Conservation (phyloP, 2,113 vertebrate species). For the Eonycteris spelaea region DNA sequence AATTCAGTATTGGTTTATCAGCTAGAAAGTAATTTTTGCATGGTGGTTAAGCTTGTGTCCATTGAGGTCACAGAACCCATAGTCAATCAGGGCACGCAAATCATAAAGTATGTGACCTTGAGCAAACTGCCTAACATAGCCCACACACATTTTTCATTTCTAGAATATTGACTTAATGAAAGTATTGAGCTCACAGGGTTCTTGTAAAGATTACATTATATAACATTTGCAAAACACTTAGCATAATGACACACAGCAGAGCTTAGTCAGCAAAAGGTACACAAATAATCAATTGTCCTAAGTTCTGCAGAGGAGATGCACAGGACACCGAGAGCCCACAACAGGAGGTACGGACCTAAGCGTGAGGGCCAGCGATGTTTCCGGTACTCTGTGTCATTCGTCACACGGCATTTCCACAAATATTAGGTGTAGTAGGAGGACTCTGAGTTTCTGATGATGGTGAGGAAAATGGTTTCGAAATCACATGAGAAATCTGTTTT, state of each 20-base stretch:
- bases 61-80: background rate
- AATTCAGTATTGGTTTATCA: background rate
- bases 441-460: background rate
- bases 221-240: conserved; percentile 1
- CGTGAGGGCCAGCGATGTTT: background rate
- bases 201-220: background rate
- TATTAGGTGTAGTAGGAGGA: background rate
- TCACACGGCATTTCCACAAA: background rate
- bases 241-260: background rate
- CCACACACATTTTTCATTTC: background rate
- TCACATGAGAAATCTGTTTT: background rate
- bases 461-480: background rate
- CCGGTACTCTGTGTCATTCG: background rate
- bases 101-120: background rate
- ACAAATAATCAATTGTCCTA: background rate
- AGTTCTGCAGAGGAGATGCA: background rate
- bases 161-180: background rate
- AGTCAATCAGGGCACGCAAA: background rate
- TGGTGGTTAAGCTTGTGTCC: background rate
- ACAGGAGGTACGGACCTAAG: background rate
- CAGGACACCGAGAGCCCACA: background rate
- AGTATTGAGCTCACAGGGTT: background rate
- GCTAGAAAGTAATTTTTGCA: background rate
- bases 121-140: background rate
- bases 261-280: background rate